Conservation (phyloP, 2,113 vertebrate species). For the Apaloderma vittatum region DNA sequence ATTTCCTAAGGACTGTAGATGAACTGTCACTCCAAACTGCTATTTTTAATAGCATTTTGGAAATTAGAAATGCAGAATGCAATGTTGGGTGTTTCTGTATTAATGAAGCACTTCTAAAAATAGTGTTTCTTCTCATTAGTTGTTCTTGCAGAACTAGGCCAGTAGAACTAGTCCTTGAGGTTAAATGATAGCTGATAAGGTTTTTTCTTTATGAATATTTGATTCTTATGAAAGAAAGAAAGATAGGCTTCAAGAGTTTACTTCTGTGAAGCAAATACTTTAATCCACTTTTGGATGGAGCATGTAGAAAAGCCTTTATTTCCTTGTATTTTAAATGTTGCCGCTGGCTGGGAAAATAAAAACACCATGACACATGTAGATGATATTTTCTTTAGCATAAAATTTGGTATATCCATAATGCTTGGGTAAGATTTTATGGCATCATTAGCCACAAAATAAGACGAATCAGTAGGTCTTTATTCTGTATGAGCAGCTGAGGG, state of each 20-base stretch:
- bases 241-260: background rate
- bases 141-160: background rate
- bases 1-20: conserved; percentile 32
- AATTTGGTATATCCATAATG: background rate
- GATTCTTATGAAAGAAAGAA: background rate
- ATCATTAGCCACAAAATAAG: background rate
- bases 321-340: background rate
- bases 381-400: background rate
- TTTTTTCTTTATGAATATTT: background rate
- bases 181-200: background rate
- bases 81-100: conserved; percentile 9
- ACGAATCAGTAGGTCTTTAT: background rate
- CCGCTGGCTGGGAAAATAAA: background rate
- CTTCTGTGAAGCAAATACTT: background rate
- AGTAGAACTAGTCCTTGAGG: background rate
- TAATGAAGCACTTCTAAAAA: conserved; percentile 15
- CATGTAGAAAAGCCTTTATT: background rate
- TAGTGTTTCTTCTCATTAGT: background rate
- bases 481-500: background rate
- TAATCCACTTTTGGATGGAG: background rate
- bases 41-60: conserved; percentile 59
- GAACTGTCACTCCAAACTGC: conserved; percentile 46
- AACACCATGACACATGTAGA: accelerated
- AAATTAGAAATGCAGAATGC: conserved; percentile 36
- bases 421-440: background rate